Evolutionary conservation across 2,888 invertebrate genomes (phyloP).

Genomic region (Bellardia bayeri): DNA sequence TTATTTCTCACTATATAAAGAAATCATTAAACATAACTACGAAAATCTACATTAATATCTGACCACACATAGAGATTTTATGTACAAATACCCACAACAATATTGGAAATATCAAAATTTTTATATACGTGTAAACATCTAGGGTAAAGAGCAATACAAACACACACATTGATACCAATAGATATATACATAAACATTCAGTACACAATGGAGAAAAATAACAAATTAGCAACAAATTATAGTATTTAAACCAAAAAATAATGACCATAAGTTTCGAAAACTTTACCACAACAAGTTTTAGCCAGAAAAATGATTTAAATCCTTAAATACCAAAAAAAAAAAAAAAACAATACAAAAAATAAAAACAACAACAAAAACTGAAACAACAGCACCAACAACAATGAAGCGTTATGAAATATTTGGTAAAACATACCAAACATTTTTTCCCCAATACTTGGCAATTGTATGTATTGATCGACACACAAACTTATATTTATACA

Average conservation of each 20-base stretch:
- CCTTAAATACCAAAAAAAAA: constrained; percentile 38
- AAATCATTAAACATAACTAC: no score
- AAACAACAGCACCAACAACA: constrained; percentile 11
- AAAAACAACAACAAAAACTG: constrained; percentile 17
- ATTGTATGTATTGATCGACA: neutral
- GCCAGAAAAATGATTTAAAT: constrained; percentile 66
- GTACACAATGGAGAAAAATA: constrained; percentile 46
- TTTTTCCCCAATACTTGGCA: constrained; percentile 10
- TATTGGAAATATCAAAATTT: neutral
- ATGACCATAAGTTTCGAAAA: constrained; percentile 63
- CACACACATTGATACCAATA: neutral
- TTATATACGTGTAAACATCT: neutral
- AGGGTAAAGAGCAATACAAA: neutral
- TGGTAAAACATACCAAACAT: constrained; percentile 25
- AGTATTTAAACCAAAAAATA: constrained; percentile 63
- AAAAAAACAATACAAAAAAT: constrained; percentile 19
- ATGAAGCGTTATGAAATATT: constrained; percentile 26
- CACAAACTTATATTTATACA: neutral
- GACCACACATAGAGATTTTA: neutral
- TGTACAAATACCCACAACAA: neutral
- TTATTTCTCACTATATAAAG: no score
- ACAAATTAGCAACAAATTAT: constrained; percentile 71
- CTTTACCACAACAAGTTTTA: constrained; percentile 64
- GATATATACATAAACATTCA: neutral
- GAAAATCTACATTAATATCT: no score